A percentile compares a stretch with the other conserved stretches of the same genome.
Conservation (phyloP, 2,888 invertebrate genomes). For the Hydrotaea cyrtoneurina region DNA sequence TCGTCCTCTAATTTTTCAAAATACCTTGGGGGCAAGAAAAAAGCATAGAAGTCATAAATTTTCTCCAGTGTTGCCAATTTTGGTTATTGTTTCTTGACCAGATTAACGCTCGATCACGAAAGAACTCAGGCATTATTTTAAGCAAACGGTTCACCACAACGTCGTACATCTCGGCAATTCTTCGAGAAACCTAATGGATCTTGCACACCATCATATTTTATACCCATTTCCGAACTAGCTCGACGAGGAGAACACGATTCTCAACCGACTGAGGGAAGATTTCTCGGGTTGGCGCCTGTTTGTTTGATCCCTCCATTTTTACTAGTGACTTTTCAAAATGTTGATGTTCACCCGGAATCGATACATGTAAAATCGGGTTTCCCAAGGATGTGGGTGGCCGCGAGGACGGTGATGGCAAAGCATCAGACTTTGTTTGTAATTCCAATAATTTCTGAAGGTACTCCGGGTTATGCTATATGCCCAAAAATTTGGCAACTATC, state of each 20-base stretch:
- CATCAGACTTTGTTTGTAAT: too few relatives aligned
- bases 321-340: not conserved
- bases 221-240: not conserved
- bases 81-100: constrained; percentile 14
- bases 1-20: constrained; percentile 47
- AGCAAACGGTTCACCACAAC: not conserved
- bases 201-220: not conserved
- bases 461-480: too few relatives aligned
- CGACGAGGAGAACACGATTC: not conserved
- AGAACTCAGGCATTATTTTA: not conserved
- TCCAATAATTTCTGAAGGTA: too few relatives aligned
- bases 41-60: constrained; percentile 36
- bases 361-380: not conserved
- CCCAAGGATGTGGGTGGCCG: too few relatives aligned
- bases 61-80: constrained; percentile 3
- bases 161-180: not conserved
- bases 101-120: not conserved
- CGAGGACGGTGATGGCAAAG: too few relatives aligned
- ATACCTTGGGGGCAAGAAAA: constrained; percentile 29
- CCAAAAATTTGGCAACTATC: too few relatives aligned
- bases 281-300: too few relatives aligned
- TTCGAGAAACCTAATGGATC: not conserved
- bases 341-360: not conserved
- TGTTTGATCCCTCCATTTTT: not conserved
- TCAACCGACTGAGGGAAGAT: not conserved